Evolutionary conservation across 1,140 invertebrate genomes (phyloP), one percentile per base, ranked within the genome.

Genomic region (Listronotus bonariensis): DNA sequence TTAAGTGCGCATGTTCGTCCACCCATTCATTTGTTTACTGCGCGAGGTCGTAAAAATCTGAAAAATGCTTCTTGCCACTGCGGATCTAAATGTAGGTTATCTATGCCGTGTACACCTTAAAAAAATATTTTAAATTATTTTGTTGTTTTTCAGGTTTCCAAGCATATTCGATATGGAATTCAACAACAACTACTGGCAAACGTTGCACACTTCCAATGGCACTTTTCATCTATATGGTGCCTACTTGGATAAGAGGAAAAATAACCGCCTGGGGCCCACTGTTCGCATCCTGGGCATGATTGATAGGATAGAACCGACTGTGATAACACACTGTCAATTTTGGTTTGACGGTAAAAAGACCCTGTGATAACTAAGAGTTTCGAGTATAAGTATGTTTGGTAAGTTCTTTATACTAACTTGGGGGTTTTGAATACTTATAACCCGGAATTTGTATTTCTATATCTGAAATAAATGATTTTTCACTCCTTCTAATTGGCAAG

Each of bases 361-460:
- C 85, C 88, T 0, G 87, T 89, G 3, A 85, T 96, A 17, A 86
- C 92, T 4, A 90, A 90, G 70, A 87, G 86, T 3, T 85, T 92
- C 58, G 92, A 95, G 77, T 96, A 96, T 79, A 95, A 95, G 73
- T 96, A 96, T 76, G 92, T 95, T 65, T 97, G 94, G 94, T 70
- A 57, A 65, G 64, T 36, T 26, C 20, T 26, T 26, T 5, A 26
- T 26, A 5, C 20, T 3, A 3, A 26, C 20, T 1, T 3, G 20
- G 20, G 5, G 20, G 20, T 1, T 26, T 26, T 3, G 5, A 26
- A 26, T 26, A 26, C n/a, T n/a, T n/a, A n/a, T n/a, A n/a, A n/a
- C n/a, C n/a, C n/a, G n/a, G n/a, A n/a, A n/a, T n/a, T n/a, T n/a
- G n/a, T n/a, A n/a, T n/a, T n/a, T n/a, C n/a, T n/a, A n/a, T n/a